Evolutionary conservation across 2,888 invertebrate genomes (phyloP), one percentile per base, ranked within the genome.

Genomic region (Microdon myrmicae): DNA sequence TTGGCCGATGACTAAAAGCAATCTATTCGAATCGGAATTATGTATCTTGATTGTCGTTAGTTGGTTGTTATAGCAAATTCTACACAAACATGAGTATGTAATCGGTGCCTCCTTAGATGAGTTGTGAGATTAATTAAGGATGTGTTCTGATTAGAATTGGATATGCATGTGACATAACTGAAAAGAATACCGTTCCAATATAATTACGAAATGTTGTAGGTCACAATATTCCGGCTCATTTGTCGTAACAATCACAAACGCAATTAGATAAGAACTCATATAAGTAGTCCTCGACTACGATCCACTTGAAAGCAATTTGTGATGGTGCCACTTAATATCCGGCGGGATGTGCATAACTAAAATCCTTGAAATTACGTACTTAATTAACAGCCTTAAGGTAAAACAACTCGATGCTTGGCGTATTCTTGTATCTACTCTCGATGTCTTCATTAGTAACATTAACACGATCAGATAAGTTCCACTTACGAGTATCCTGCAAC

Each of bases 401-500:
- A 51, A 49, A 61, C 56, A 61, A 23, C 47, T 10, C 44, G 39
- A 31, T 23, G 12, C 23, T 34, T 29, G 49, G 35, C 17, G 25
- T 9, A 13, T 12, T 26, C 14, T 13, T 39, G 9, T 43, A 44
- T 44, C 47, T 39, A 10, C 19, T 37, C 37, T 32, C 56, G 37
- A 64, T 58, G 58, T 58, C 64, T 64, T 64, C 64, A 64, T 64
- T 64, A 64, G 64, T 51, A 64, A 64, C 51, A 41, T 64, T 64
- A 64, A 41, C 51, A 64, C 51, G 51, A 64, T 64, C 64, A 34
- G 64, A 64, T 64, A 64, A 64, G 47, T 56, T 58, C 28, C 32
- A 58, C 51, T 51, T 56, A 55, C 19, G 22, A 29, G 49, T 43
- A 38, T 56, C 34, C 34, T 60, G 25, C 9, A 53, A 47, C 13